phyloP scores from a whole-genome alignment of 2,888 invertebrate genomes.

The Diabrotica balteata region DNA sequence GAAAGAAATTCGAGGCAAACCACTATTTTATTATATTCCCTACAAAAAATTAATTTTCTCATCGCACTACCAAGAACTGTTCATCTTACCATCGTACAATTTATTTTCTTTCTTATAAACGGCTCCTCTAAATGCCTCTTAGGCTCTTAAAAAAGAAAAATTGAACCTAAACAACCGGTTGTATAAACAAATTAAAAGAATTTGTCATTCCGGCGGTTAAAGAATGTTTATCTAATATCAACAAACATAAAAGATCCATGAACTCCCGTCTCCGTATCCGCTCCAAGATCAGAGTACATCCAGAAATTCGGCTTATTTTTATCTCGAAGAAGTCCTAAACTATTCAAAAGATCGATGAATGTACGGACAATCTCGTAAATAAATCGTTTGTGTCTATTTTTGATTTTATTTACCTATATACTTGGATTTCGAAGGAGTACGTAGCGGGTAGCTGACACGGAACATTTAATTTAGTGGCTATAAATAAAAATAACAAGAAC shows the following conservation, averaged over 20 bases:
- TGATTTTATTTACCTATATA: slow-evolving; percentile 10
- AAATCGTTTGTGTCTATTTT: slow-evolving; percentile 13
- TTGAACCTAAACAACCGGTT: slow-evolving; percentile 1
- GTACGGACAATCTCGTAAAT: slow-evolving; percentile 8
- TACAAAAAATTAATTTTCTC: too few species aligned
- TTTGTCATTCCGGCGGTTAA: slow-evolving; percentile 11
- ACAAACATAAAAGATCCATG: slow-evolving; percentile 27
- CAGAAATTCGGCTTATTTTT: slow-evolving; percentile 10
- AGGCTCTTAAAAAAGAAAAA: not conserved
- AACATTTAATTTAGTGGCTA: slow-evolving; percentile 1
- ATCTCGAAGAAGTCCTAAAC: not conserved
- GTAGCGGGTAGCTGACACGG: slow-evolving; percentile 1
- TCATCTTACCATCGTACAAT: too few species aligned
- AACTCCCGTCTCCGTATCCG: slow-evolving; percentile 12
- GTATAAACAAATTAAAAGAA: slow-evolving; percentile 13
- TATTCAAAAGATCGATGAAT: slow-evolving; percentile 7
- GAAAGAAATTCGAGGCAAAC: too few species aligned
- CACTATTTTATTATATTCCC: too few species aligned
- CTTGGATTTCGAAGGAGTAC: not conserved
- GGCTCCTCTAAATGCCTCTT: too few species aligned
- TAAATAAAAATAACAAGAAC: slow-evolving; percentile 4
- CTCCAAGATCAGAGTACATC: not conserved
- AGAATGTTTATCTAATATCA: slow-evolving; percentile 17
- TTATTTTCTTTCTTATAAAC: too few species aligned
- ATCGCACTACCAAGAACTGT: too few species aligned